Conservation (phyloP, 2,797 vertebrate genomes). For the Lepilemur ruficaudatus region DNA sequence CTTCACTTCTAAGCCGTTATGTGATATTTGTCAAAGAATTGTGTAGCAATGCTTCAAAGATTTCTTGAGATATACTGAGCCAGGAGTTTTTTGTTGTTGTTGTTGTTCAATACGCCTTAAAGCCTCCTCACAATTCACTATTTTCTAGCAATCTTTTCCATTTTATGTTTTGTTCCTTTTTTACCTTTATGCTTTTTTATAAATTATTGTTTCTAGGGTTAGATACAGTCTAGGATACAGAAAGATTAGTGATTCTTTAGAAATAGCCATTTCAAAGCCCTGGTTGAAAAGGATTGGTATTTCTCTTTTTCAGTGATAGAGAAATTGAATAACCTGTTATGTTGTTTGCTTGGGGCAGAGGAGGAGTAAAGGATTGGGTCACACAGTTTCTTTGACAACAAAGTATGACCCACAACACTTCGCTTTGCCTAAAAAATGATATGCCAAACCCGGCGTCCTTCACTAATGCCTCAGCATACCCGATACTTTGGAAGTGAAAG, state of each 20-base stretch:
- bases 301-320: constrained; percentile 2
- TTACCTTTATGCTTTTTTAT: background rate
- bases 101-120: background rate
- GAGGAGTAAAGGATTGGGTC: background rate
- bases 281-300: background rate
- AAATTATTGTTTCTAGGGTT: background rate
- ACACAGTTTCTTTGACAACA: constrained; percentile 31
- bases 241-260: background rate
- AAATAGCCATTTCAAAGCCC: background rate
- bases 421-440: background rate
- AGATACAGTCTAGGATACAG: background rate
- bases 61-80: constrained; percentile 37
- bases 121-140: background rate
- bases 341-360: background rate
- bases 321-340: background rate
- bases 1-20: constrained; percentile 36
- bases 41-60: background rate
- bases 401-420: background rate
- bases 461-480: background rate
- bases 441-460: background rate
- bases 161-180: constrained; percentile 43
- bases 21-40: constrained; percentile 57
- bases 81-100: background rate
- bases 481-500: background rate
- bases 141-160: background rate